These are phyloP conservation scores for Bombyx mori DNA, from an alignment of 1,140 invertebrate genomes.

Conservation along the genomic window DNA sequence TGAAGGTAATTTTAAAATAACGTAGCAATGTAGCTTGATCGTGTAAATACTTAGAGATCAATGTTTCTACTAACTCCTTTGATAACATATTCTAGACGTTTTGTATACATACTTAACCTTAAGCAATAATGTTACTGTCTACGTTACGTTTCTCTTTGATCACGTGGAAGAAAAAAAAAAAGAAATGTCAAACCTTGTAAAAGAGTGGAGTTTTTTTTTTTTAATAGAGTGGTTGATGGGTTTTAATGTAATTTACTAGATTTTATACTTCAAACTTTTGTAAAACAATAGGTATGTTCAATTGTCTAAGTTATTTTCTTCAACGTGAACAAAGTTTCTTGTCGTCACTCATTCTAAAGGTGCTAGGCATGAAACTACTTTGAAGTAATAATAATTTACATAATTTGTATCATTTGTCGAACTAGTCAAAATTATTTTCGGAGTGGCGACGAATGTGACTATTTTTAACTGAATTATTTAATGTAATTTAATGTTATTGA, in stretches of 20 bases:
- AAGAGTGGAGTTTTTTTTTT: not conserved
- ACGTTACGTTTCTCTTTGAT: no score
- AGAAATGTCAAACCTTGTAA: not conserved
- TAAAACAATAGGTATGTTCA: not conserved
- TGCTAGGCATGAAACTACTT: slow-evolving; percentile 37
- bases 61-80: slow-evolving; percentile 63
- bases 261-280: not conserved
- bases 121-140: no score
- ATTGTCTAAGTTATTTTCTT: not conserved
- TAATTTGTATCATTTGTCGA: slow-evolving; percentile 29
- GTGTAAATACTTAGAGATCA: slow-evolving; percentile 61
- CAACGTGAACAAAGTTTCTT: not conserved
- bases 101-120: slow-evolving; percentile 46
- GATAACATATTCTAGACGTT: slow-evolving; percentile 55
- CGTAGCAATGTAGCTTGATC: slow-evolving; percentile 55
- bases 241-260: not conserved
- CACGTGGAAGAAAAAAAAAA: not conserved
- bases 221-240: not conserved
- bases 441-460: slow-evolving; percentile 43
- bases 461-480: slow-evolving; percentile 23
- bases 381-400: slow-evolving; percentile 10
- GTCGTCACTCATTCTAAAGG: slow-evolving; percentile 37
- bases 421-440: slow-evolving; percentile 62
- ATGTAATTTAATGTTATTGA: slow-evolving; percentile 43
- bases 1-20: slow-evolving; percentile 13